Evolutionary conservation across 2,113 vertebrate species (phyloP), one percentile per base, ranked within the genome.

Genomic region (Mirounga angustirostris): DNA sequence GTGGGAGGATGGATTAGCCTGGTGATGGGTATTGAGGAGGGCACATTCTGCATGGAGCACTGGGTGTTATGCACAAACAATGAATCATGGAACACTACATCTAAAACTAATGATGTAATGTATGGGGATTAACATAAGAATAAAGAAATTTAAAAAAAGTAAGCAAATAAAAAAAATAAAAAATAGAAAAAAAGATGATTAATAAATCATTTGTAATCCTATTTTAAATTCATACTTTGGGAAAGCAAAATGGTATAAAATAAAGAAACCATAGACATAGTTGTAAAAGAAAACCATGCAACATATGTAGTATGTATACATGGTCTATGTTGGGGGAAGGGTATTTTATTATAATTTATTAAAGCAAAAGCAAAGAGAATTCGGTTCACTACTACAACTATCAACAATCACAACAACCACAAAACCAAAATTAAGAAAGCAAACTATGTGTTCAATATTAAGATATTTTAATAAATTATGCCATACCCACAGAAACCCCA

Each of bases 281-380:
- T 24, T 93, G 2, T 56, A 86, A 95, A 59, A 96, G 8, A 7
- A 79, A 76, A 59, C 6, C 36, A 74, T 82, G 4, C 3, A 54
- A 67, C 14, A 36, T 56, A 56, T 4, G n/a, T 33, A 52, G 52
- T 43, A 69, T 30, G 3, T 10, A 69, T 15, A 33, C 8, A n/a
- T 0, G 5, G 1, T 30, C 40, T 15, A 26, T 56, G 5, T 67
- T 59, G 14, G 7, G 18, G 4, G 0, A 78, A 2, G 46, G n/a
- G 15, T 3, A 61, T 89, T 91, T 95, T 67, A 78, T 10, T 79
- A 4, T n/a, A 58, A 33, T 5, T 0, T 13, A 19, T 33, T 69
- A 46, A 90, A 87, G 6, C 46, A 65, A 95, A 90, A 85, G 19
- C 46, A 93, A 92, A 81, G 9, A 85, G 89, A 96, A 76, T 14